Base-by-base conservation (phyloP, 92 coral and sea anemone genomes). In the Porites rus region DNA sequence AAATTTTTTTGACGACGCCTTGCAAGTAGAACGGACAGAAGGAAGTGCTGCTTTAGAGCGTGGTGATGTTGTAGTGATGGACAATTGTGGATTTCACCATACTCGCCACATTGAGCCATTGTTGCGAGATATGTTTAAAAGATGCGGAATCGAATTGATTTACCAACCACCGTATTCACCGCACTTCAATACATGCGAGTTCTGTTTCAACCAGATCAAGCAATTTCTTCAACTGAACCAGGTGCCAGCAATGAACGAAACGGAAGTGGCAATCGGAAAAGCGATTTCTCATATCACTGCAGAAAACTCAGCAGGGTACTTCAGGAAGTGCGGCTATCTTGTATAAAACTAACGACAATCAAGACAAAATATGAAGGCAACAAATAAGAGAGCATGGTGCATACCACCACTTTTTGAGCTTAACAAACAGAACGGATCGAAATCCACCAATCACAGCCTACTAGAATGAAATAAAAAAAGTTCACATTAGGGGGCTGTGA, bases 121-220 rank as follows among this genome's bases (percentile, higher is more conserved):
- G 31, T 66, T 90, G 20, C 86, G 60, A 72, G 65, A 87, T 67
- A 76, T 94, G 90, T 54, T 92, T 16, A 66, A 24, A 16, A 78
- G 77, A 53, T 81, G 92, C 60, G 78, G 88, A 10, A 77, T 88
- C 12, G 62, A 78, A 4, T 78, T 93, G 74, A 65, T 85, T 43
- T 93, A 69, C 81, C 94, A 91, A 75, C 94, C 96, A n/a, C 94
- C 91, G 19, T 93, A 93, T 38, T 85, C 90, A 46, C 94, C 91
- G 7, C 80, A 83, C 83, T 18, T 89, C 67, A 83, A 89, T 76
- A 83, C 92, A 56, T 83, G 92, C 24, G 81, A 76, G 78, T 83
- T 62, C 82, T 76, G 92, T 82, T 89, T 83, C 85, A 89, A 89
- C 51, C 89, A 89, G 64, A 89, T 78, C 67, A 88, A 89, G 75